phyloP scores from a whole-genome alignment of 2,113 vertebrate genomes.

The Xiphophorus hellerii region DNA sequence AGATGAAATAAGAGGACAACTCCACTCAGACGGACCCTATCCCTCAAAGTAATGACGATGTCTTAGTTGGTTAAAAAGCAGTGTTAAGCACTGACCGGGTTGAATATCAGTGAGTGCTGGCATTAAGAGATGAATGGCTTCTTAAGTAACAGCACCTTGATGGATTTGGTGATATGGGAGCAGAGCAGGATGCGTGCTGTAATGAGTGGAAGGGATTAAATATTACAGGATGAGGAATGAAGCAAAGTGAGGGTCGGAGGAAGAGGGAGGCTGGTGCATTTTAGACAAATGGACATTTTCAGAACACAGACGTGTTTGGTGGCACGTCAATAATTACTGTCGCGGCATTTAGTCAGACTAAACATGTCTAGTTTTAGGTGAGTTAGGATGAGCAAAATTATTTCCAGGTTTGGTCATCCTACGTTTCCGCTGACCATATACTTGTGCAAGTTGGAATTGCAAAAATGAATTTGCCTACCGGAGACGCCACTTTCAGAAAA shows the following conservation, averaged over 20 bases:
- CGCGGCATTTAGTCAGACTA: no score
- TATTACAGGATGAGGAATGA: conserved; percentile 36
- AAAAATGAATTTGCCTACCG: no score
- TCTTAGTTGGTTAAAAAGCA: conserved; percentile 84
- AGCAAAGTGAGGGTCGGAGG: neutral
- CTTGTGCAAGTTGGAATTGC: no score
- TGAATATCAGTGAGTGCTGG: conserved; percentile 57
- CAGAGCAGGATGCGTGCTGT: conserved; percentile 41
- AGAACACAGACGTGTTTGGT: neutral
- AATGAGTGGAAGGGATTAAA: conserved; percentile 49
- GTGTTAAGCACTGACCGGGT: conserved; percentile 67
- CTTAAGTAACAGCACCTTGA: conserved; percentile 78
- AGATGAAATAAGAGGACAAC: conserved; percentile 75
- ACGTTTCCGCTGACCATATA: no score
- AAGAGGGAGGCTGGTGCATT: neutral
- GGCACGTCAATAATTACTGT: neutral
- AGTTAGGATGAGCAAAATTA: no score
- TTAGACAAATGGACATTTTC: neutral
- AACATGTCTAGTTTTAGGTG: no score
- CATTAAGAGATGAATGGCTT: conserved; percentile 69
- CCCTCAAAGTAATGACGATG: conserved; percentile 82
- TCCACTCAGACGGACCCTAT: conserved; percentile 70
- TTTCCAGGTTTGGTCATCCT: no score
- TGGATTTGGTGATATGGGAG: conserved; percentile 64
- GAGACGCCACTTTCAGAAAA: no score